Percentiles rank a stretch among this genome's conserved stretches.
These are phyloP conservation scores for Microcebus griseorufus DNA, from an alignment of 2,113 vertebrate genomes.

Conservation along the genomic window DNA sequence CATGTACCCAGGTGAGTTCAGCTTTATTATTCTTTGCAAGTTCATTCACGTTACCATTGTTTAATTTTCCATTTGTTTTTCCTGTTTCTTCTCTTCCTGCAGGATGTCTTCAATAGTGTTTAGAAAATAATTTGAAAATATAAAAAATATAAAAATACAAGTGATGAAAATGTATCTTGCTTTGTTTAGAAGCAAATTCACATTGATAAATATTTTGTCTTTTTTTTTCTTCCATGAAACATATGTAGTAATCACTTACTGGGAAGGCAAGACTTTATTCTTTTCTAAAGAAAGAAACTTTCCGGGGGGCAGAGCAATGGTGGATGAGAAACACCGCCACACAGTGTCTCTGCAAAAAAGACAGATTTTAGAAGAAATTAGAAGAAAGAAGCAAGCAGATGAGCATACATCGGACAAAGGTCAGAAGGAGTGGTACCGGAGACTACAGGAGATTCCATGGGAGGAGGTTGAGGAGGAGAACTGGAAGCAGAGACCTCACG, in stretches of 20 bases:
- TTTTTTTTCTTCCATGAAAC: constrained; percentile 58
- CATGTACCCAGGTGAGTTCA: constrained; percentile 97
- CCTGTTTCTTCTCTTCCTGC: constrained; percentile 98
- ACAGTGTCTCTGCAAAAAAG: no score
- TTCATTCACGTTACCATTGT: constrained; percentile 93
- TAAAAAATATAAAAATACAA: background rate
- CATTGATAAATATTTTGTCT: constrained; percentile 70
- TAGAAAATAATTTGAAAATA: constrained; percentile 97
- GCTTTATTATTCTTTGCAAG: constrained; percentile 91
- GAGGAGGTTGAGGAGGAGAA: no score
- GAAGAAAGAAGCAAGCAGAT: no score
- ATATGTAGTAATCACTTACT: constrained; percentile 20
- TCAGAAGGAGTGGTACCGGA: no score
- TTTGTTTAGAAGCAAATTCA: constrained; percentile 63
- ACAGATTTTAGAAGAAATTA: no score
- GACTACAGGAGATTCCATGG: no score
- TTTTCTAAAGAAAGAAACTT: constrained; percentile 53
- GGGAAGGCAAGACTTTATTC: constrained; percentile 59
- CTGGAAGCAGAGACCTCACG: no score
- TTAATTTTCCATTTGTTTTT: constrained; percentile 96
- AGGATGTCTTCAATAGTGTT: constrained; percentile 98
- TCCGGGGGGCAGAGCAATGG: no score
- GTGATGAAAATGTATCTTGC: constrained; percentile 56
- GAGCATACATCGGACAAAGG: no score
- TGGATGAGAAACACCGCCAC: no score